These are phyloP conservation scores for Alaudala cheleensis DNA, from an alignment of 2,113 vertebrate genomes.

Conservation along the genomic window DNA sequence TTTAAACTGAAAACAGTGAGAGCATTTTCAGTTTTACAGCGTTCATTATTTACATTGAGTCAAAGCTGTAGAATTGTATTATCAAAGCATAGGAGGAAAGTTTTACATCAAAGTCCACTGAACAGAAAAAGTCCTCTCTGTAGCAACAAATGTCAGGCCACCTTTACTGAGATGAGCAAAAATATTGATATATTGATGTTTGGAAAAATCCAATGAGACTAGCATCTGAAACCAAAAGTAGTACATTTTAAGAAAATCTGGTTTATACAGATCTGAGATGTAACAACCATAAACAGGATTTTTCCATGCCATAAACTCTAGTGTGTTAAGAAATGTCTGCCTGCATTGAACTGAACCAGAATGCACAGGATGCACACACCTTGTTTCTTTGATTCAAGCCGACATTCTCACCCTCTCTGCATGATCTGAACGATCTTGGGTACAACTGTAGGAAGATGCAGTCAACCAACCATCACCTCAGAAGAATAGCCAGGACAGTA, in stretches of 20 bases:
- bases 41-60: background rate
- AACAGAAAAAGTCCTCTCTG: slow-evolving; percentile 11
- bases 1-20: background rate
- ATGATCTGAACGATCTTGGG: background rate
- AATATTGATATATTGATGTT: background rate
- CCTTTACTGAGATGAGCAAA: background rate
- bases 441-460: background rate
- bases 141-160: background rate
- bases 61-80: background rate
- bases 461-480: background rate
- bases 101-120: slow-evolving; percentile 41
- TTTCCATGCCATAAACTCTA: background rate
- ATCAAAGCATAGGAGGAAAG: slow-evolving; percentile 54
- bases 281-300: background rate
- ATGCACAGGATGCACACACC: accelerated
- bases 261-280: background rate
- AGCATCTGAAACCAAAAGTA: background rate
- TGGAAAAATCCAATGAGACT: background rate
- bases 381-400: background rate
- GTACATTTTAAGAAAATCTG: background rate
- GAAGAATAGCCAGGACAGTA: background rate
- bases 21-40: background rate
- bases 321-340: background rate
- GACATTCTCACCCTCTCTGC: background rate
- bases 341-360: background rate